Conservation (phyloP, 23 tunicate genomes). For the Diplosoma virens region DNA sequence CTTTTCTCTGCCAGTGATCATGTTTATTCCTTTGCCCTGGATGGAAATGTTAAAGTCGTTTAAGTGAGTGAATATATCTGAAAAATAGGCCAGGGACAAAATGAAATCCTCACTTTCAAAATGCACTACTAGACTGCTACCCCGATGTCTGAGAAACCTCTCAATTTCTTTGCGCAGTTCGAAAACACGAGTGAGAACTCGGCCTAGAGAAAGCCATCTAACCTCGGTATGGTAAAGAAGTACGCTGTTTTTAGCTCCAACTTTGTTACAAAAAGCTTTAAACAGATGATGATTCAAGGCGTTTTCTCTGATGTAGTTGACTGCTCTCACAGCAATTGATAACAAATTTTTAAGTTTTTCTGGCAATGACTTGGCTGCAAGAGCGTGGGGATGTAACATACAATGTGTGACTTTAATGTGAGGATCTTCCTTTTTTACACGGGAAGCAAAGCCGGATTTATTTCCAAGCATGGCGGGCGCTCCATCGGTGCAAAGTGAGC, state of each 20-base stretch:
- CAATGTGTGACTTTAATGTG: slow-evolving; percentile 12
- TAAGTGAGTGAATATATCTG: slow-evolving; percentile 37
- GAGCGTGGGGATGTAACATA: slow-evolving; percentile 21
- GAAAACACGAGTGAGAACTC: slow-evolving; percentile 37
- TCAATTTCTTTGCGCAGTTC: slow-evolving; percentile 40
- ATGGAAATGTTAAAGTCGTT: slow-evolving; percentile 34
- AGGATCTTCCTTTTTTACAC: slow-evolving; percentile 12
- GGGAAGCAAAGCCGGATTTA: slow-evolving; percentile 20
- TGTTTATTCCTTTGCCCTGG: slow-evolving; percentile 34
- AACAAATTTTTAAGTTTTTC: slow-evolving; percentile 15
- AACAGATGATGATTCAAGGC: slow-evolving; percentile 22
- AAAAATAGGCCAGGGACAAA: slow-evolving; percentile 28
- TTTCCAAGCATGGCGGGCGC: slow-evolving; percentile 46
- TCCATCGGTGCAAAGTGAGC: slow-evolving; percentile 23
- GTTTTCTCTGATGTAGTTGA: slow-evolving; percentile 21
- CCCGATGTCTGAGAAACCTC: slow-evolving; percentile 19
- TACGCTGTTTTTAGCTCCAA: slow-evolving; percentile 22
- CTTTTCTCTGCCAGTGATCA: slow-evolving; percentile 38
- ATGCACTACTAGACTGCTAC: slow-evolving; percentile 24
- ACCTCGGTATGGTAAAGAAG: slow-evolving; percentile 40
- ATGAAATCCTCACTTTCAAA: slow-evolving; percentile 33
- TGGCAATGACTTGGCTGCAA: slow-evolving; percentile 24
- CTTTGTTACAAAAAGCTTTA: slow-evolving; percentile 22
- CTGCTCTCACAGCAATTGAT: slow-evolving; percentile 24
- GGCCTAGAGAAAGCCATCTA: slow-evolving; percentile 18